Base-by-base conservation (phyloP, 2,797 vertebrate genomes). In the Ambastaia sidthimunki region DNA sequence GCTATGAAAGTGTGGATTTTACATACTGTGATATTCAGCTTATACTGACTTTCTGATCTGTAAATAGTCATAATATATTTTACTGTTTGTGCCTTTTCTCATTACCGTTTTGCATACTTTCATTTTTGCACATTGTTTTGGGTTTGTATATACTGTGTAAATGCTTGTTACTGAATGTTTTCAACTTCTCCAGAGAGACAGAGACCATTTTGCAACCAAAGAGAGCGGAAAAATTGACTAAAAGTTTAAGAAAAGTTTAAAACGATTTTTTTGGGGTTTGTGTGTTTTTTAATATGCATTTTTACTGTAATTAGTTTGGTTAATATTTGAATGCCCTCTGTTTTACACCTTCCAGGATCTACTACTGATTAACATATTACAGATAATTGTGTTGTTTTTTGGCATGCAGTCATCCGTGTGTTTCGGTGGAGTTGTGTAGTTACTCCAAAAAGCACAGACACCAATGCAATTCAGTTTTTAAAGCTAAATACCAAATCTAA, bases 11-110 rank as follows among this genome's bases (percentile, higher is more conserved):
- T 76, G 65, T 80, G 52, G 80, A 67, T 71, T 85, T 86, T 79
- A 83, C 59, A 86, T 85, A 89, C 87, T 89, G 87, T 88, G 88
- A 89, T 86, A 76, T 85, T 86, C 66, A 84, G 70, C 74, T 80
- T 78, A 63, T 85, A 86, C 78, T 84, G 85, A 78, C 71, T 80
- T 63, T 63, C 65, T 74, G 73, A 80, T 77, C 54, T 89, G 85
- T 86, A 87, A 83, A 87, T 87, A 88, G 77, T 70, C 23, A 71
- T 76, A 71, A 57, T 84, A 73, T 85, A 76, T 85, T 82, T 82
- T 80, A 71, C 77, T 78, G n/a, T 80, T 69, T 75, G 81, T 81
- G 74, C 69, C 78, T 83, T 79, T 83, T 50, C 79, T 83, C 78
- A 82, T 81, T 69, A 71, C 50, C 69, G 71, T 74, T 76, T 75